A percentile compares a stretch with the other conserved stretches of the same genome.
Evolutionary conservation across 2,888 invertebrate genomes (phyloP).

Genomic region (Cataglyphis altisquamis): DNA sequence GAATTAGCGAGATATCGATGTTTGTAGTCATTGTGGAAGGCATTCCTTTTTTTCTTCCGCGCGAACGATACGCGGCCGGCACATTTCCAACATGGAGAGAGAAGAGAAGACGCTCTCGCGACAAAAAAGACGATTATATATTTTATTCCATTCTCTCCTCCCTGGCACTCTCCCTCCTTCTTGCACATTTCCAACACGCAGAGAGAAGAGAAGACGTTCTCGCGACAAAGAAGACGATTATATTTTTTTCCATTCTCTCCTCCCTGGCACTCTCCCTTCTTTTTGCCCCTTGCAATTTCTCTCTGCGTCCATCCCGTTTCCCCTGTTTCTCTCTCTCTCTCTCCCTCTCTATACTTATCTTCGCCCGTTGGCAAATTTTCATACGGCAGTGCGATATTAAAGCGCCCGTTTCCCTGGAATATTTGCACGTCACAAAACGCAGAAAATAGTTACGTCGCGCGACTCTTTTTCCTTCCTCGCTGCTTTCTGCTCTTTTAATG

Average conservation of each 20-base stretch:
- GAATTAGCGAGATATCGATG: slow-evolving; percentile 75
- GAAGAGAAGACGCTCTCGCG: not conserved
- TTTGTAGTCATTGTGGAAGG: slow-evolving; percentile 62
- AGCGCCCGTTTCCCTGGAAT: slow-evolving; percentile 72
- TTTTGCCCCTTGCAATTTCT: not conserved
- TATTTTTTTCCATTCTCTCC: not conserved
- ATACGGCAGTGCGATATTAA: slow-evolving; percentile 72
- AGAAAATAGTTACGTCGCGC: slow-evolving; percentile 70
- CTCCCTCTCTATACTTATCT: not conserved
- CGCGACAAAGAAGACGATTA: not conserved
- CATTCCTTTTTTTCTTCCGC: not conserved
- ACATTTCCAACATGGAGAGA: not conserved
- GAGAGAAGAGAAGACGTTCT: not conserved
- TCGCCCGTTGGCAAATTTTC: slow-evolving; percentile 65
- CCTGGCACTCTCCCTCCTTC: too few relatives aligned
- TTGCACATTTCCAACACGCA: not conserved
- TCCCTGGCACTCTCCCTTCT: not conserved
- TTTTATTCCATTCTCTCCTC: not conserved
- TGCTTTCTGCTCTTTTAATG: slow-evolving; percentile 57
- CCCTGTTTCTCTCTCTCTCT: not conserved
- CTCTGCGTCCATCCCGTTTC: not conserved
- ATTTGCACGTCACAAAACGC: slow-evolving; percentile 74
- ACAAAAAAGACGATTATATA: not conserved
- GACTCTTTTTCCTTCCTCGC: slow-evolving; percentile 65
- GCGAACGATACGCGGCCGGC: not conserved